Percentiles rank a stretch among this genome's conserved stretches.
Evolutionary conservation across 2,888 invertebrate genomes (phyloP).

Genomic region (Zele albiditarsus): DNA sequence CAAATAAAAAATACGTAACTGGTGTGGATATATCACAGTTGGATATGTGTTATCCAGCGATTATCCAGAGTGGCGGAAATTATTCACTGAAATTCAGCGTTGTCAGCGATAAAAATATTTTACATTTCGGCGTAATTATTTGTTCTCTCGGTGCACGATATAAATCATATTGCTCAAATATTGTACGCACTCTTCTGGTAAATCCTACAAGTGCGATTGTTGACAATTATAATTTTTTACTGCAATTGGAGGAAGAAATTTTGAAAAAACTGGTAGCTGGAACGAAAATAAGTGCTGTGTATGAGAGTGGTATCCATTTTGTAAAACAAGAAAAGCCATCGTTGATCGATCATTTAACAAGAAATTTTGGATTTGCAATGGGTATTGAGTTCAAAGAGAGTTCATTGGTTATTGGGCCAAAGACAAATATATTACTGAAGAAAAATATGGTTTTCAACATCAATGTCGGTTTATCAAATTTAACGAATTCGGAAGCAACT

Average conservation of each 20-base stretch:
- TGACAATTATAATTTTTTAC: slow-evolving; percentile 92
- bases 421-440: slow-evolving; percentile 84
- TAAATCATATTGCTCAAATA: slow-evolving; percentile 98
- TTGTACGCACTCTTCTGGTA: slow-evolving; percentile 95
- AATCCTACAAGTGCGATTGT: slow-evolving; percentile 86
- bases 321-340: slow-evolving; percentile 91
- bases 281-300: slow-evolving; percentile 88
- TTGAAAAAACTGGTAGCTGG: slow-evolving; percentile 89
- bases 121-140: slow-evolving; percentile 97
- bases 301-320: slow-evolving; percentile 85
- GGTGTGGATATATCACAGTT: slow-evolving; percentile 91
- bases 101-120: slow-evolving; percentile 91
- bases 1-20: slow-evolving; percentile 96
- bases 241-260: slow-evolving; percentile 92
- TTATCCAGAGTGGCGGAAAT: slow-evolving; percentile 98
- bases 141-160: slow-evolving; percentile 96
- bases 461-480: slow-evolving; percentile 91
- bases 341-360: slow-evolving; percentile 91
- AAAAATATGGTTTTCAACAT: slow-evolving; percentile 98
- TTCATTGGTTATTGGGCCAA: slow-evolving; percentile 92
- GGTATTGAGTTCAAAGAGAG: slow-evolving; percentile 99
- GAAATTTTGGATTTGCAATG: slow-evolving; percentile 97
- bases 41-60: slow-evolving; percentile 98
- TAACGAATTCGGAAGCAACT: slow-evolving; percentile 86
- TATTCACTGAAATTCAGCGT: slow-evolving; percentile 98